phyloP scores from a whole-genome alignment of 2,113 vertebrate species.

The Neolamprologus ventralis region DNA sequence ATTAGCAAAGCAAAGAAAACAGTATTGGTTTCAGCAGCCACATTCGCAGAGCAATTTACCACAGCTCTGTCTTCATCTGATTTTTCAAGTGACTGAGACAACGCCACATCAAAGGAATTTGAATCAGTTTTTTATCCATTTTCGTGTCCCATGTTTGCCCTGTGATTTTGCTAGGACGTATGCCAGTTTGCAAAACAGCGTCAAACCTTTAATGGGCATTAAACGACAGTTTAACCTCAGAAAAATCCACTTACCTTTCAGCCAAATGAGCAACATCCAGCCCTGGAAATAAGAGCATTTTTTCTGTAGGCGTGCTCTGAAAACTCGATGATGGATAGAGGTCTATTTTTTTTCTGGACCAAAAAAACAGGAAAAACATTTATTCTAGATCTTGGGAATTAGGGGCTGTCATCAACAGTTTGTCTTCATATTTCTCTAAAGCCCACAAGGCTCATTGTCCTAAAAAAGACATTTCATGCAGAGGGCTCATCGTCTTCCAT shows the following conservation, averaged over 20 bases:
- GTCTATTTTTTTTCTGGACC: background rate
- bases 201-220: background rate
- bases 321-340: conserved; percentile 36
- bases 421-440: conserved; percentile 41
- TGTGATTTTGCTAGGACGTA: background rate
- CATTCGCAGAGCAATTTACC: conserved; percentile 56
- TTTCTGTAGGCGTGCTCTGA: background rate
- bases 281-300: background rate
- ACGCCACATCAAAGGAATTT: conserved; percentile 42
- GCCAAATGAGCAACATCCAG: background rate
- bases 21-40: conserved; percentile 63
- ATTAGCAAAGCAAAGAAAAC: conserved; percentile 75
- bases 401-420: conserved; percentile 38
- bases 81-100: conserved; percentile 51
- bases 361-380: conserved; percentile 31
- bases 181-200: background rate
- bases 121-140: conserved; percentile 25
- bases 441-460: conserved; percentile 53
- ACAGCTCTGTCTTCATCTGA: conserved; percentile 14
- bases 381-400: conserved; percentile 47
- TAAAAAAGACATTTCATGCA: conserved; percentile 45
- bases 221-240: background rate
- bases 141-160: background rate
- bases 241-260: conserved; percentile 1
- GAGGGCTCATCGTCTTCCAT: conserved; percentile 20